These are phyloP conservation scores for Cremastinae sp. DNA, from an alignment of 2,888 invertebrate species.

Conservation along the genomic window DNA sequence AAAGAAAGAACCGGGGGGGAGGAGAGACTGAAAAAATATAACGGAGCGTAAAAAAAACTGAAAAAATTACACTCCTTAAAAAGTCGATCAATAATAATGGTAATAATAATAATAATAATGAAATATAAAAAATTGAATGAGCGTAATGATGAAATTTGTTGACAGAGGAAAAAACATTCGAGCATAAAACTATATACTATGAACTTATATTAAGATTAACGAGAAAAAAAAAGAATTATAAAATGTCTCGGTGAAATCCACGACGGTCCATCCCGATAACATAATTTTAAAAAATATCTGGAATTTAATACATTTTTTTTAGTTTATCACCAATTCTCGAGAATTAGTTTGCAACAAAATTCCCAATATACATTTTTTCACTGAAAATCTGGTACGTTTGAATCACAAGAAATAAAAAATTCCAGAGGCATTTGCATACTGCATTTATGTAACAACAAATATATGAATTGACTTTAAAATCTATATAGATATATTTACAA, in stretches of 20 bases:
- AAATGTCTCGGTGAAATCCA: conserved; percentile 13
- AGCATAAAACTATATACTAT: conserved; percentile 36
- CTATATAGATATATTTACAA: conserved; percentile 2
- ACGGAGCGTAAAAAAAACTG: conserved; percentile 45
- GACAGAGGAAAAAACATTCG: background rate
- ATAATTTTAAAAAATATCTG: background rate
- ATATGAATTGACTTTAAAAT: too few relatives aligned
- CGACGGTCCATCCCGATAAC: background rate
- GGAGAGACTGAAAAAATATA: conserved; percentile 29
- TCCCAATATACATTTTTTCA: too few relatives aligned
- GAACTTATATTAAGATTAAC: background rate
- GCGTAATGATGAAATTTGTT: background rate
- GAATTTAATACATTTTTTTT: too few relatives aligned
- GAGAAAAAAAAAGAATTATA: background rate
- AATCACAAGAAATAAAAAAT: background rate
- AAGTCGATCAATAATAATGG: conserved; percentile 63
- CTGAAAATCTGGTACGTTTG: background rate
- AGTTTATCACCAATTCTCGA: too few relatives aligned
- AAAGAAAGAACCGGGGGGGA: conserved; percentile 14
- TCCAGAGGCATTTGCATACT: too few relatives aligned
- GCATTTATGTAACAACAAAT: too few relatives aligned
- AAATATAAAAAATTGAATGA: conserved; percentile 58
- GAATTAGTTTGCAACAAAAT: too few relatives aligned
- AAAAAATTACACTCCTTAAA: conserved; percentile 50
- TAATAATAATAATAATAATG: conserved; percentile 66